Evolutionary conservation across 2,113 vertebrate genomes (phyloP), one percentile per base, ranked within the genome.

Genomic region (Calonectris borealis): DNA sequence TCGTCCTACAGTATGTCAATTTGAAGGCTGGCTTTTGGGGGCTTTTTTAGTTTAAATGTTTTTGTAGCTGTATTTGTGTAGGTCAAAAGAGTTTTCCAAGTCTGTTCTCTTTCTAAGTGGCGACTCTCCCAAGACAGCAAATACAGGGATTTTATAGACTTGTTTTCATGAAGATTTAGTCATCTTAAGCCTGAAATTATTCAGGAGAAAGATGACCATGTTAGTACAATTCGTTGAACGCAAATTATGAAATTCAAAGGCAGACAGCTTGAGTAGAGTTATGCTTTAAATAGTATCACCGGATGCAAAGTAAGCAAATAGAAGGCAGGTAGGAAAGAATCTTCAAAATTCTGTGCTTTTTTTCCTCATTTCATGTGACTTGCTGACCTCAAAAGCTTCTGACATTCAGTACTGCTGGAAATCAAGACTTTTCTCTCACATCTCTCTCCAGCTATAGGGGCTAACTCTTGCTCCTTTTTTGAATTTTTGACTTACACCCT

Each of bases 1-100:
- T 94, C 34, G 16, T 72, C 49, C 86, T 66, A 89, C 6, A 12
- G 6, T 54, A 29, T 61, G 72, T 60, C 78, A 88, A 48, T 81
- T 90, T 83, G 48, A 96, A 95, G 58, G 49, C 52, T 88, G 90
- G 46, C 75, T 93, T 95, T 83, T 13, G 44, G 49, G 69, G 9
- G 20, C 21, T 76, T 87, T 90, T 75, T 88, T 27, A 83, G 54
- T 78, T 91, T n/a, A 86, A 77, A 90, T 96, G 75, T 86, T 97
- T 95, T 97, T 90, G 58, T 95, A 93, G 75, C 68, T 93, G n/a
- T 76, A 93, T 91, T 95, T 77, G 42, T 88, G n/a, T 73, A 91
- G 91, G 78, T 96, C 91, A 88, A 83, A 90, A 91, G 57, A 73
- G 62, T 91, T 95, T 94, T 97, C 84, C 51, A 73, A 55, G 68